These are phyloP conservation scores for Columbina picui DNA, from an alignment of 2,113 vertebrate species.

Conservation along the genomic window DNA sequence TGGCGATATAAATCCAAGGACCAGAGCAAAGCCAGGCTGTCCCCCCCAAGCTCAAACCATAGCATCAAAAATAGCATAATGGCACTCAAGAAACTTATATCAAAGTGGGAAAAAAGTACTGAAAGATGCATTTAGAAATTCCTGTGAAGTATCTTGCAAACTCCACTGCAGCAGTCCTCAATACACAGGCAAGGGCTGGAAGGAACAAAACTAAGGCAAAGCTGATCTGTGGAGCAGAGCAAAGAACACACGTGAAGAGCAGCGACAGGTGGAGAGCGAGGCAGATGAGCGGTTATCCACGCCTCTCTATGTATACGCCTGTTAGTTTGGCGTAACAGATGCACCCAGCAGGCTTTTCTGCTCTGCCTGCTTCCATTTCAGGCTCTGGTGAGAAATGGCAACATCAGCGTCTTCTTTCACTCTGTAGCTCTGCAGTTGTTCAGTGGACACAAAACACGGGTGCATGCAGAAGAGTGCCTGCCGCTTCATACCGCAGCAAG, in stretches of 20 bases:
- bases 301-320: fast-evolving
- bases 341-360: background rate
- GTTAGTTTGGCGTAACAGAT: background rate
- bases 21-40: background rate
- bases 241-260: background rate
- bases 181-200: background rate
- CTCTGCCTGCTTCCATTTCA: background rate
- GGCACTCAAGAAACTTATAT: background rate
- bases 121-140: background rate
- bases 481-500: background rate
- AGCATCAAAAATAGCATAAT: background rate
- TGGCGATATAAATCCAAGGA: background rate
- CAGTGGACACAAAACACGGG: background rate
- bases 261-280: background rate
- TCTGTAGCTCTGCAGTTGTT: background rate
- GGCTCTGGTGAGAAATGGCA: background rate
- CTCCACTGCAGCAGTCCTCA: background rate
- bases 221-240: background rate
- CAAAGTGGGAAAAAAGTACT: background rate
- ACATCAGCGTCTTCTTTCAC: background rate
- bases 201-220: background rate
- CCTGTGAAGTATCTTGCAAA: background rate
- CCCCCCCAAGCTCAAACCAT: background rate
- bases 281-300: background rate
- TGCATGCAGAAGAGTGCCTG: background rate